Base-by-base conservation (phyloP, 2,113 vertebrate genomes). In the Willisornis vidua region DNA sequence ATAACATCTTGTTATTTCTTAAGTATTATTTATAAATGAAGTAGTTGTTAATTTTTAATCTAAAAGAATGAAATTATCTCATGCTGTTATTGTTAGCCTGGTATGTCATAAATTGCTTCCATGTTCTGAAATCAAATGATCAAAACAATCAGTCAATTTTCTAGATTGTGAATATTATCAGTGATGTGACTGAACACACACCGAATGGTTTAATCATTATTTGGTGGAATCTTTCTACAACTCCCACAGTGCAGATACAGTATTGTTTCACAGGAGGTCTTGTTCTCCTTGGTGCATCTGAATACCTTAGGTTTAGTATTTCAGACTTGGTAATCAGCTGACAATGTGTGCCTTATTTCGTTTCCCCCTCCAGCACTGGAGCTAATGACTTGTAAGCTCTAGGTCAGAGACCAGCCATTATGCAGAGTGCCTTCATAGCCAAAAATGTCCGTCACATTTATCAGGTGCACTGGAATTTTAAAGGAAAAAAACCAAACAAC, bases 231-330 rank as follows among this genome's bases (percentile, higher is more conserved):
- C 89, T 93, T 94, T 94, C 80, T 97, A 72, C 68, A 95, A 70
- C 81, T 96, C 68, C 91, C 78, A 83, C 76, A 74, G 90, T 96
- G 92, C 94, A 85, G 89, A 35, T 91, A 74, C 92, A 95, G 14
- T 95, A 49, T 45, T 83, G 52, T 92, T 97, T 52, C 95, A 87
- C 91, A 94, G 94, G 67, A 94, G 54, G 93, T 97, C 94, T 97
- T 93, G 93, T 96, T 95, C 85, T 77, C 52, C 85, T 57, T 93
- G 90, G 85, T 79, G 78, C 91, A 66, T 94, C 87, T 88, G 94
- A 95, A 97, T 97, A 93, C 85, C 88, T 93, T 55, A 89, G 94
- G 96, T 97, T 92, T 98, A 96, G 96, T 96, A 62, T 98, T 98
- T 98, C 96, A 94, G 81, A 86, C 83, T 94, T 95, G 80, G 96